Evolutionary conservation across 2,113 vertebrate genomes (phyloP), one percentile per base, ranked within the genome.

Genomic region (Excalfactoria chinensis): DNA sequence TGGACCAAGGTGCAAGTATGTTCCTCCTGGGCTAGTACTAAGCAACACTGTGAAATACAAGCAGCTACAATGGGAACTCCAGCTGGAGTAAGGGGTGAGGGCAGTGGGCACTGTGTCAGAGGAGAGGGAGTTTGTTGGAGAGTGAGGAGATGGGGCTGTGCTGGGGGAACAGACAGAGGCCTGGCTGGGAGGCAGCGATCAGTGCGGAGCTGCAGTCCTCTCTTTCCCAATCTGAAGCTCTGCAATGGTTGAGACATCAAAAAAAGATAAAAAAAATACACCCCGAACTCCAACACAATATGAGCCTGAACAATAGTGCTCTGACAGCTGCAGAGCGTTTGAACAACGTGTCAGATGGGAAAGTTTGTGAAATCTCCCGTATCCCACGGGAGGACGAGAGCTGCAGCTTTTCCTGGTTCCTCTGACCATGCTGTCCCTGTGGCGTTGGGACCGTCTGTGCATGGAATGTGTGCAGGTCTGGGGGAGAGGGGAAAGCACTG

Each of bases 261-360:
- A 86, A 69, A 1, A 75, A 9, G 11, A 11, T 12, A 40, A 26
- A 18, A 10, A 58, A 58, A 21, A 58, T 6, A 20, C 32, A n/a
- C 32, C 32, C 19, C 19, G n/a, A n/a, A 30, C 56, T 70, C 84
- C 87, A 69, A 1, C 63, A 44, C 87, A 53, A 84, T 41, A 63
- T 59, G 84, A 70, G 72, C 6, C 74, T 23, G 84, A 93, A 72
- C 81, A 82, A 79, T 4, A 7, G 59, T n/a, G 32, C 7, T 44
- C 89, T 91, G 93, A 72, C 89, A 95, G 89, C 94, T 96, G 95
- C 95, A 86, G 71, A 1, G 87, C 3, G 63, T 82, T 75, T 76
- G 87, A 93, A 66, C 84, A 78, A 84, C 1, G 2, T 16, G 58
- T 87, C 21, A 4, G 71, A 58, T 55, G 82, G 91, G 81, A 85